Base-by-base conservation (phyloP, 2,888 invertebrate species). In the Agrenia bidenticulata region DNA sequence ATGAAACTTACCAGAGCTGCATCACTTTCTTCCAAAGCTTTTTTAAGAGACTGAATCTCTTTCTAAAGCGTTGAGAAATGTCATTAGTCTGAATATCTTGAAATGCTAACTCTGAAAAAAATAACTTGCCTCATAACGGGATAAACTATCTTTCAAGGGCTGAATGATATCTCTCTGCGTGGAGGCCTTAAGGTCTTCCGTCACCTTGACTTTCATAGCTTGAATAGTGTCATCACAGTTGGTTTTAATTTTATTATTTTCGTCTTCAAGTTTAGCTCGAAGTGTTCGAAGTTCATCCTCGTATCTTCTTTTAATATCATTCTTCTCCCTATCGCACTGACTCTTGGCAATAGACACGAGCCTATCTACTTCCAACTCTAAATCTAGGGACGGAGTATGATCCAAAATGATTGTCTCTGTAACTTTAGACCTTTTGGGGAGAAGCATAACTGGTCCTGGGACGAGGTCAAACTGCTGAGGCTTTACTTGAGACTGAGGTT, bases 401-500 rank as follows among this genome's bases (percentile, higher is more conserved):
- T 58, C 58, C 24, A 58, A 19, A n/a, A 42, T 26, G 9, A 58
- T 42, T n/a, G 24, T 58, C 41, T 58, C 58, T n/a, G 26, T n/a
- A 13, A 32, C 55, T 55, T 17, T 37, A 11, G 32, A 32, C 32
- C 11, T 32, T 11, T 32, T 32, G 32, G 32, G 32, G 17, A 55
- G 32, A 32, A 32, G 4, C 32, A 32, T 32, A 4, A 32, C 11
- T 32, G 32, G 4, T 11, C 32, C 32, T 32, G 32, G 32, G n/a
- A n/a, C n/a, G 11, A 32, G 32, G 11, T 32, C 32, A 11, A 11
- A 11, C 4, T 11, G 32, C 11, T 32, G 32, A 11, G 32, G 32
- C 5, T 4, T 11, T 11, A 11, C 5, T 11, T 4, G 32, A 11
- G n/a, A n/a, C n/a, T n/a, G n/a, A n/a, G n/a, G n/a, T n/a, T n/a